These are phyloP conservation scores for Epinotia ramella DNA, from an alignment of 2,888 invertebrate genomes.

Conservation along the genomic window DNA sequence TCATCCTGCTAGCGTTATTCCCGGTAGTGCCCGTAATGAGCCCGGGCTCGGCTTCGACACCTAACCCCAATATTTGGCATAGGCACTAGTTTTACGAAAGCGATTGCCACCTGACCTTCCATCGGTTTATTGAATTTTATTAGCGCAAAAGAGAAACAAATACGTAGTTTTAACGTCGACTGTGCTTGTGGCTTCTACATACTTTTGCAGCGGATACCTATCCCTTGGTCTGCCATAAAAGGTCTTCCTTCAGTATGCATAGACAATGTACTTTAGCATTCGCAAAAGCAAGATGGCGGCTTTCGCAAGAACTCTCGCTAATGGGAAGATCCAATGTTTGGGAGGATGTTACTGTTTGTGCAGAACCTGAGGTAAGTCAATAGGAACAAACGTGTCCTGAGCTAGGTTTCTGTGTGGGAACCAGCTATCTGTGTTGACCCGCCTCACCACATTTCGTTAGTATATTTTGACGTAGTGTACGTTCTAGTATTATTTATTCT, in stretches of 20 bases:
- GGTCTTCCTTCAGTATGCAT: neutral
- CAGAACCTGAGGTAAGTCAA: constrained; percentile 3
- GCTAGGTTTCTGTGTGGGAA: constrained; percentile 3
- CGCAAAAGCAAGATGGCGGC: constrained; percentile 23
- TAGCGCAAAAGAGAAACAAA: no score
- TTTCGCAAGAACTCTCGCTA: constrained; percentile 18
- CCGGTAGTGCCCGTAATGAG: no score
- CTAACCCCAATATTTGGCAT: no score
- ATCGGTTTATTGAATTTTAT: no score
- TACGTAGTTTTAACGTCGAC: no score
- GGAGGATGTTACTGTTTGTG: constrained; percentile 21
- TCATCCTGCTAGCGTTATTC: no score
- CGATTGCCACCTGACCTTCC: no score
- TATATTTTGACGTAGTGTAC: no score
- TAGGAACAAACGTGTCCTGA: constrained; percentile 8
- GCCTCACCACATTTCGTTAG: no score
- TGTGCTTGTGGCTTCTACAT: neutral
- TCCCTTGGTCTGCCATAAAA: neutral
- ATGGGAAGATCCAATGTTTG: constrained; percentile 21
- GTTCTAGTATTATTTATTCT: no score
- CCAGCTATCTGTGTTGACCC: neutral
- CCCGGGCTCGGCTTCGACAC: no score
- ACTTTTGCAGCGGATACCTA: neutral
- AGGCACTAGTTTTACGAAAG: no score
- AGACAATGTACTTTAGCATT: neutral